These are phyloP conservation scores for Hetaerina americana DNA, from an alignment of 1,140 invertebrate genomes.

Conservation along the genomic window DNA sequence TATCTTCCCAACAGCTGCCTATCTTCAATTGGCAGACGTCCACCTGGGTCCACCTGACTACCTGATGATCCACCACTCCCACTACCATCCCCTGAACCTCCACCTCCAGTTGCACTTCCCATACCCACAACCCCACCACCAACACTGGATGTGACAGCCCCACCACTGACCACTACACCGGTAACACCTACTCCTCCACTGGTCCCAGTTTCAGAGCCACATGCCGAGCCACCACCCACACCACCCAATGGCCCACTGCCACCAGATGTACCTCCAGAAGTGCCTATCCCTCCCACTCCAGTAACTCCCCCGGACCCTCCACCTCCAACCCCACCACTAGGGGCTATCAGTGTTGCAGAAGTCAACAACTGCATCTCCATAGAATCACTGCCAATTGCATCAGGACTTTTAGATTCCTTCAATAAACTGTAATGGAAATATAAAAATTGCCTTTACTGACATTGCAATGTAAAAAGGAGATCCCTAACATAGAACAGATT, in stretches of 20 bases:
- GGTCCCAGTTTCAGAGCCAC: not conserved
- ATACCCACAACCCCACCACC: not conserved
- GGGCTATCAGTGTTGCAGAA: not conserved
- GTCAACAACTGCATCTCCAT: conserved; percentile 23
- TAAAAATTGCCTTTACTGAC: too few species aligned
- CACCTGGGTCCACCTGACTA: conserved; percentile 19
- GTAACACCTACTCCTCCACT: not conserved
- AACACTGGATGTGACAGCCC: not conserved
- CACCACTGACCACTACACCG: not conserved
- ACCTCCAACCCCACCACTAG: not conserved
- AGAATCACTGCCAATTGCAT: conserved; percentile 39
- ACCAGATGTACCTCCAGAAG: not conserved
- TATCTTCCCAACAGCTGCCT: conserved; percentile 84
- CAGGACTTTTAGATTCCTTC: conserved; percentile 63
- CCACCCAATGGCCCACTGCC: not conserved
- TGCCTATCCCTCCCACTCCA: not conserved
- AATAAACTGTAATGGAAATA: conserved; percentile 45
- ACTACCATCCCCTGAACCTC: conserved; percentile 9
- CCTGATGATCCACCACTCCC: conserved; percentile 26
- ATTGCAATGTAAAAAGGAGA: too few species aligned
- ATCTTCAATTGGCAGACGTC: conserved; percentile 41
- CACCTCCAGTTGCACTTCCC: not conserved
- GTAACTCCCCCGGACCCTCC: not conserved
- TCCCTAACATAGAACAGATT: too few species aligned
- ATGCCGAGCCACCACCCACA: not conserved